Percentiles rank a stretch among this genome's conserved stretches.
Evolutionary conservation across 2,888 invertebrate species (phyloP).

Genomic region (Apeira syringaria): DNA sequence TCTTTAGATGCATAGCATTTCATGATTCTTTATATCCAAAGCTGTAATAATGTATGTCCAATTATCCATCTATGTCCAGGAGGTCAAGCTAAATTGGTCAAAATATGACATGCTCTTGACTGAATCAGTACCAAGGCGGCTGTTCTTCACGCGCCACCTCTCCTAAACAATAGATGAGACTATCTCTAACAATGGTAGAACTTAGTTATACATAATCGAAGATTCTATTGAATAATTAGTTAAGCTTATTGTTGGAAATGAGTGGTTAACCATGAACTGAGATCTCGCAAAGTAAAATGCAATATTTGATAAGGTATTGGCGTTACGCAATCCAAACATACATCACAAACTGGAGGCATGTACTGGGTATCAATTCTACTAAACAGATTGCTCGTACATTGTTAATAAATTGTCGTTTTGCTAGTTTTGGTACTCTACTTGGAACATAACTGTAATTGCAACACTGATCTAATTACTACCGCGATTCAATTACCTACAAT

Average conservation of each 20-base stretch:
- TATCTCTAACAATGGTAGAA: constrained; percentile 13
- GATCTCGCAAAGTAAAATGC: not conserved
- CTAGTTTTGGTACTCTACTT: too few species aligned
- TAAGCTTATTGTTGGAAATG: not conserved
- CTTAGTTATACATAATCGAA: constrained; percentile 30
- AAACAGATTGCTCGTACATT: too few species aligned
- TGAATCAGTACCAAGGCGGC: constrained; percentile 30
- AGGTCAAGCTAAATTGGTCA: constrained; percentile 26
- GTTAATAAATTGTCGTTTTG: too few species aligned
- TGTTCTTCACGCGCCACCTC: constrained; percentile 31
- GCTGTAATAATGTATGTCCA: not conserved
- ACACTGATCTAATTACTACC: too few species aligned
- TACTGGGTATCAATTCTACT: too few species aligned
- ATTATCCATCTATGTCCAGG: constrained; percentile 5
- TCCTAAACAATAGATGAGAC: constrained; percentile 34
- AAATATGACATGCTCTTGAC: constrained; percentile 25
- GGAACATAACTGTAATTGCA: too few species aligned
- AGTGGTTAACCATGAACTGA: not conserved
- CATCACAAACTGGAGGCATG: too few species aligned
- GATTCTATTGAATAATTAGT: constrained; percentile 10
- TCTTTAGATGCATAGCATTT: not conserved
- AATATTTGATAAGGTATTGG: too few species aligned
- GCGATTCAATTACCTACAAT: too few species aligned
- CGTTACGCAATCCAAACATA: too few species aligned
- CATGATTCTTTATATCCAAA: constrained; percentile 3